Evolutionary conservation across 2,797 vertebrate genomes (phyloP), one percentile per base, ranked within the genome.

Genomic region (Salarias fasciatus): DNA sequence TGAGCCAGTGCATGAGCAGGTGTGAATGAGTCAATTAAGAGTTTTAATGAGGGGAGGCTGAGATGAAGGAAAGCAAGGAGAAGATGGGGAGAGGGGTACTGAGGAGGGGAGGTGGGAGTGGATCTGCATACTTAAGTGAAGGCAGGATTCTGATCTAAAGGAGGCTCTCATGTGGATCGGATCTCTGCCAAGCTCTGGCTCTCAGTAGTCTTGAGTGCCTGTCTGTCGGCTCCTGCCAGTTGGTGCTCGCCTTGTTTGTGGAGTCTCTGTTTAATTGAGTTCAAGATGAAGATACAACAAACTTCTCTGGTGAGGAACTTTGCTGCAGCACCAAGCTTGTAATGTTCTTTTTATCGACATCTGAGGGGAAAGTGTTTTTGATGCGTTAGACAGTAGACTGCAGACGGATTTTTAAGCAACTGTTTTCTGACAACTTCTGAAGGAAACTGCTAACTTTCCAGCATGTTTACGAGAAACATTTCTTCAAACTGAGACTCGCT

Each of bases 1-100:
- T 86, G 85, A 88, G 78, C 70, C 80, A 55, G 71, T 78, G 81
- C 83, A 86, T 66, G 63, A 87, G 86, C 87, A 89, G 86, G 86
- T 91, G 88, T 84, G 89, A 89, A 87, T 78, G 73, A 90, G 87
- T 90, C 86, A 90, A 91, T 91, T 90, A 90, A 81, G 78, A 85
- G 59, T 89, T 89, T 90, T 89, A 91, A 90, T 89, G 86, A 90
- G 77, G 59, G 81, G 79, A 84, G 80, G 70, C 75, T 37, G 53
- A 69, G 79, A 79, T 72, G 88, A 82, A 76, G 81, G 73, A 58
- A 72, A 57, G 73, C 42, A 43, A 70, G 56, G 61, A 63, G 74
- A 62, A 67, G 71, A 74, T 49, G 70, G 67, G 69, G 53, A 60
- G 59, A 13, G 33, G 42, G 47, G 56, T 35, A 66, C 11, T 5